These are phyloP conservation scores for Eulemur mongoz DNA, from an alignment of 2,797 vertebrate genomes.

Conservation along the genomic window DNA sequence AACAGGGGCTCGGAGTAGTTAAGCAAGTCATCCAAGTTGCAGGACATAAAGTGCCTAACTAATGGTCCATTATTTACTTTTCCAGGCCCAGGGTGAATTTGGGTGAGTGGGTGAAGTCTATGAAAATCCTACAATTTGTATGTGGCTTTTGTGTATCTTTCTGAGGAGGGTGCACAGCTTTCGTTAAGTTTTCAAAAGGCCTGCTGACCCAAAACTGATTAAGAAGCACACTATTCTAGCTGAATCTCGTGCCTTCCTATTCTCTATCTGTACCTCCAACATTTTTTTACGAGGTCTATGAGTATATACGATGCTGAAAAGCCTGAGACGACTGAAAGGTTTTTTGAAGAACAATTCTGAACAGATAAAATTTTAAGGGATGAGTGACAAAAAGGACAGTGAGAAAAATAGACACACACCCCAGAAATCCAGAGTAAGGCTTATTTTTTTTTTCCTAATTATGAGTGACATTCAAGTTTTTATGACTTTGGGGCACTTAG, in stretches of 20 bases:
- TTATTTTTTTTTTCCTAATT: conserved; percentile 17
- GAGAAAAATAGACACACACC: background rate
- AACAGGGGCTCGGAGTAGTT: background rate
- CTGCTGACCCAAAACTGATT: background rate
- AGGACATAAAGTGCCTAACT: background rate
- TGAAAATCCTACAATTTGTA: background rate
- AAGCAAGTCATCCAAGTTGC: background rate
- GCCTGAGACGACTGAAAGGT: background rate
- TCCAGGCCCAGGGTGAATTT: background rate
- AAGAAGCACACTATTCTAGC: background rate
- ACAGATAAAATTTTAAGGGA: background rate
- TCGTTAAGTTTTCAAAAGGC: background rate
- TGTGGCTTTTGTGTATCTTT: background rate
- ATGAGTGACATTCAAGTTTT: background rate
- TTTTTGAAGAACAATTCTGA: background rate
- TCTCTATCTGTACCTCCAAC: background rate
- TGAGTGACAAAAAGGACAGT: background rate
- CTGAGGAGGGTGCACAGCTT: background rate
- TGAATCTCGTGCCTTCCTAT: background rate
- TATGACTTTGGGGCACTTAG: background rate
- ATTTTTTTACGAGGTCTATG: background rate
- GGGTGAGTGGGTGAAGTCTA: background rate
- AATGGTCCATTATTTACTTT: background rate
- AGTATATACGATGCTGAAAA: background rate
- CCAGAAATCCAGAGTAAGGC: background rate